Conservation (phyloP, 1,140 invertebrate species). For the Diuraphis noxia region DNA sequence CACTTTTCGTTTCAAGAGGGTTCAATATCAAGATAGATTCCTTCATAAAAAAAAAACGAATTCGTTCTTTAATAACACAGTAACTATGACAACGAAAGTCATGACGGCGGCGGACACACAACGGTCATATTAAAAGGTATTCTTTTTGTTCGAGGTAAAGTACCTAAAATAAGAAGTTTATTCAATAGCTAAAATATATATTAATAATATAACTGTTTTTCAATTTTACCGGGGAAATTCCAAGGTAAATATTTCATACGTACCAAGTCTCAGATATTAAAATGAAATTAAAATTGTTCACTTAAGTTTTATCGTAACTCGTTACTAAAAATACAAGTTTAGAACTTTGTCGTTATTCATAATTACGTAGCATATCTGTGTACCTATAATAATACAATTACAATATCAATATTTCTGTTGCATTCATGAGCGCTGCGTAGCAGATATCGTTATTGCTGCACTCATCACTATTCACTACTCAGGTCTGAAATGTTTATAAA, state of each 20-base stretch:
- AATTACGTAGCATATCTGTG: background rate
- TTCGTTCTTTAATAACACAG: background rate
- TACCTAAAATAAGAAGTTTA: background rate
- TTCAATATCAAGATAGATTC: background rate
- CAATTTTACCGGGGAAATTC: background rate
- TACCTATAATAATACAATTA: background rate
- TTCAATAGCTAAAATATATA: background rate
- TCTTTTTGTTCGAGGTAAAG: background rate
- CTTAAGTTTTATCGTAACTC: background rate
- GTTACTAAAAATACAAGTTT: background rate
- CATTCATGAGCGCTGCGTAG: background rate
- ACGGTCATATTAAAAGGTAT: background rate
- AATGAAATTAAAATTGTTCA: background rate
- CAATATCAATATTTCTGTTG: no score
- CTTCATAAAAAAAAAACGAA: background rate
- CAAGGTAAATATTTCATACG: background rate
- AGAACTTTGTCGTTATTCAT: background rate
- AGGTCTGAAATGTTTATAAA: no score
- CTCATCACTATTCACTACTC: no score
- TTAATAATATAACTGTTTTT: conserved; percentile 11
- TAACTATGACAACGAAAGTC: background rate
- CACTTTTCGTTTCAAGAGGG: background rate
- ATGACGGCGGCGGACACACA: background rate
- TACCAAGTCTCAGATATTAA: background rate
- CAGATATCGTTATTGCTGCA: no score